Conservation (phyloP, 2,797 vertebrate genomes). For the Chaetodon trifasciatus region DNA sequence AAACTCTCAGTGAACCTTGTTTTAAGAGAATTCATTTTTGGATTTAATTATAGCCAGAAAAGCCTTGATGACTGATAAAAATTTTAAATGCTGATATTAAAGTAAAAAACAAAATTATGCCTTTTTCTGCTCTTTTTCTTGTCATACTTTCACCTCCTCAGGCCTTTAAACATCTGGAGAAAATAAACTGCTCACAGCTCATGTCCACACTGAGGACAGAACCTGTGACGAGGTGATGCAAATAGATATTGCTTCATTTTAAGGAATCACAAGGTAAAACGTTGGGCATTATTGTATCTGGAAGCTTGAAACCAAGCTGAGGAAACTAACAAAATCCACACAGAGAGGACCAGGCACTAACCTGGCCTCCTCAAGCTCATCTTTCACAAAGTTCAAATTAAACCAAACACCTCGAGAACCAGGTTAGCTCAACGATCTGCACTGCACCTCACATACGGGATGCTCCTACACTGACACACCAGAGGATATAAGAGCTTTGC, state of each 20-base stretch:
- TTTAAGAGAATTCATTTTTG: background rate
- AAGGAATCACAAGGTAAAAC: background rate
- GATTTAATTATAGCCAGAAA: background rate
- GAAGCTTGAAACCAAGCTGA: background rate
- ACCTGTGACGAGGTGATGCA: background rate
- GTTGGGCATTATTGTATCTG: background rate
- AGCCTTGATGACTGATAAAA: background rate
- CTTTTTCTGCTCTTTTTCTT: background rate
- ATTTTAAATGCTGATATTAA: background rate
- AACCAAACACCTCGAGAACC: background rate
- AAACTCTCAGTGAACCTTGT: background rate
- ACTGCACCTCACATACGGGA: background rate
- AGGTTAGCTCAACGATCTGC: background rate
- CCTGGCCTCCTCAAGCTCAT: background rate
- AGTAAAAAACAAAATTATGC: background rate
- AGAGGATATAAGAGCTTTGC: conserved; percentile 12
- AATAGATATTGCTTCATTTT: background rate
- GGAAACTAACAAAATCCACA: background rate
- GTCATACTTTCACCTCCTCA: background rate
- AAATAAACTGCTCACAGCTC: background rate
- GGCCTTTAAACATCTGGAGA: background rate
- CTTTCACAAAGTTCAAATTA: background rate
- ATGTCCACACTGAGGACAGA: background rate
- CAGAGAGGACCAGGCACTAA: background rate
- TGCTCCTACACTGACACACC: background rate